Conservation (phyloP, 2,888 invertebrate species). For the Drosophila nigricruria region DNA sequence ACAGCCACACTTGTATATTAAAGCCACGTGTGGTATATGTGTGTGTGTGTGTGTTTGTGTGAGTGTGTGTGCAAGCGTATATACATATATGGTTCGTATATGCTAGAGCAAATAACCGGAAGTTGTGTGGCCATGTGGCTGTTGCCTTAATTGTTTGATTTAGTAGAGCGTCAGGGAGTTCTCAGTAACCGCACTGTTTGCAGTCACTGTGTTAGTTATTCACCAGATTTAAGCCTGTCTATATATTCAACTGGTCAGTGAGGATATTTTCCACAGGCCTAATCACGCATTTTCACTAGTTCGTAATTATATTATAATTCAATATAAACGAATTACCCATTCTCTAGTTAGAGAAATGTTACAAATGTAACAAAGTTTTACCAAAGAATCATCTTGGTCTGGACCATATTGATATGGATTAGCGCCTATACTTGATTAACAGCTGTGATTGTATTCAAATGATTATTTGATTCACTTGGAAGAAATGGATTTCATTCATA, state of each 20-base stretch:
- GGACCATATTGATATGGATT: not conserved
- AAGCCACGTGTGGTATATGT: constrained; percentile 48
- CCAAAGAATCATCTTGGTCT: not conserved
- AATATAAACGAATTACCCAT: not conserved
- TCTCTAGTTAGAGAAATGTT: not conserved
- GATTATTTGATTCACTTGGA: not conserved
- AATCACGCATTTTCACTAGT: not conserved
- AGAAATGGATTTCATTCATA: not conserved
- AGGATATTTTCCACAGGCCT: not conserved
- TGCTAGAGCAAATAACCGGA: constrained; percentile 62
- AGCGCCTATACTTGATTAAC: not conserved
- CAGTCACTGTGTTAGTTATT: constrained; percentile 22
- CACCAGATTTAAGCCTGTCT: constrained; percentile 18
- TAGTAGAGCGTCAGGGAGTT: constrained; percentile 28
- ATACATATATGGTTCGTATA: not conserved
- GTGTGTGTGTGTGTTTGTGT: constrained; percentile 6
- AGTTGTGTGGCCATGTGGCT: constrained; percentile 54
- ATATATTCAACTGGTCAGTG: not conserved
- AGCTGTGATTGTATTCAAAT: not conserved
- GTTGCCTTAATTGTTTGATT: constrained; percentile 72
- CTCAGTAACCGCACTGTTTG: constrained; percentile 39
- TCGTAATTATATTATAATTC: not conserved
- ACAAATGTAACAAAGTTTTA: not conserved
- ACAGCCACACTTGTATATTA: constrained; percentile 48
- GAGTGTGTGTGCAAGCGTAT: not conserved